Percentiles rank a stretch among this genome's conserved stretches.
These are phyloP conservation scores for Lydus trimaculatus DNA, from an alignment of 2,888 invertebrate genomes.

Conservation along the genomic window DNA sequence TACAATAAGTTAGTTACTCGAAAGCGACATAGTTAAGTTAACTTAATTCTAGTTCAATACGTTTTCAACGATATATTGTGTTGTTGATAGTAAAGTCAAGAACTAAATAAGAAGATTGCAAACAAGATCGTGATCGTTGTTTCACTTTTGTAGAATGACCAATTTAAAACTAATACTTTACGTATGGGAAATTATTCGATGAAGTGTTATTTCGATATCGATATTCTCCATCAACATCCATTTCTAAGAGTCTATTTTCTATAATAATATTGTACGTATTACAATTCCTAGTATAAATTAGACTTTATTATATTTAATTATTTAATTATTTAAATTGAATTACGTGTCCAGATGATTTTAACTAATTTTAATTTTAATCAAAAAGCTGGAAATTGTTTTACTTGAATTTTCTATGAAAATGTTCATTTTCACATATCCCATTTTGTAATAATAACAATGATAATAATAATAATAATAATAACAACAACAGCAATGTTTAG, in stretches of 20 bases:
- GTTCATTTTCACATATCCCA: neutral
- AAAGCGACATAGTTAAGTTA: neutral
- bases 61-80: neutral
- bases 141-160: neutral
- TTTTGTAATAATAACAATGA: neutral
- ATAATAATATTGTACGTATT: neutral
- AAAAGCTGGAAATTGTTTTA: too few relatives aligned
- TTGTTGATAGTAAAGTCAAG: neutral
- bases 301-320: conserved; percentile 7
- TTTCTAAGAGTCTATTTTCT: neutral
- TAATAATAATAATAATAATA: neutral
- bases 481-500: neutral
- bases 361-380: neutral
- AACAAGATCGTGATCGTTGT: conserved; percentile 1
- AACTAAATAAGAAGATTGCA: neutral
- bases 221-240: neutral
- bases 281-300: neutral
- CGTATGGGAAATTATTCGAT: conserved; percentile 4
- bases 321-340: conserved; percentile 9
- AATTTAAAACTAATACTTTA: conserved; percentile 3
- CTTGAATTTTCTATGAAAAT: neutral
- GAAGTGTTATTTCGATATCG: neutral
- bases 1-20: neutral
- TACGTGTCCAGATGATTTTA: neutral
- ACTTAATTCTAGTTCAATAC: neutral